Conservation (phyloP, 2,888 invertebrate genomes). For the Bombylius major region DNA sequence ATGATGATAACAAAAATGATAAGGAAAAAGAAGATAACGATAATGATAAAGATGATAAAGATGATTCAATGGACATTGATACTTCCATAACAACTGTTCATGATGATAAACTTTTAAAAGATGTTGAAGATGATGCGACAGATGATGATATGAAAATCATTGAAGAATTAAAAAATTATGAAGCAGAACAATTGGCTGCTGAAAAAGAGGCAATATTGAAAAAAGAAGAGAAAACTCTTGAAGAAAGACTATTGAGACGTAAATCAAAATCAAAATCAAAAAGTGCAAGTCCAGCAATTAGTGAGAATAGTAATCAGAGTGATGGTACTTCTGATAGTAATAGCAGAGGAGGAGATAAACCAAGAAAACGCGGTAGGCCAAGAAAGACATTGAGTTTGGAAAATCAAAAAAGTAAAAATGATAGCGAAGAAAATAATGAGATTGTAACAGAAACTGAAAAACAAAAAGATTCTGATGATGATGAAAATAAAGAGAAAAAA, state of each 20-base stretch:
- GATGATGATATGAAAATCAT: conserved; percentile 11
- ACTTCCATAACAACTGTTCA: conserved; percentile 17
- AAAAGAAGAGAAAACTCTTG: not conserved
- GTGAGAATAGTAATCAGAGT: not conserved
- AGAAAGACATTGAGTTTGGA: not conserved
- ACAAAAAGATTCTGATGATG: conserved; percentile 17
- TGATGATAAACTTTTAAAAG: conserved; percentile 10
- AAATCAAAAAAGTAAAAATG: not conserved
- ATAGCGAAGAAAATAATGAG: not conserved
- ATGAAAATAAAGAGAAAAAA: conserved; percentile 10
- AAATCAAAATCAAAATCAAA: not conserved
- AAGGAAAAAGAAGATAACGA: not conserved
- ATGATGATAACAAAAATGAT: conserved; percentile 1
- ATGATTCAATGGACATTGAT: not conserved
- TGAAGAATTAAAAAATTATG: not conserved
- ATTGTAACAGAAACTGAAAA: not conserved
- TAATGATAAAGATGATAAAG: conserved; percentile 24
- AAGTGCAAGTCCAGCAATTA: not conserved
- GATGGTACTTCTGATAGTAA: not conserved
- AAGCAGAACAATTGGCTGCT: not conserved
- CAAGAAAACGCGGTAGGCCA: not conserved
- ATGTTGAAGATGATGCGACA: conserved; percentile 2
- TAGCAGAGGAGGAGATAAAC: not conserved
- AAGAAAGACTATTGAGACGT: not conserved
- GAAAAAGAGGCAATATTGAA: conserved; percentile 1